Evolutionary conservation across 23 tunicate species (phyloP).

Genomic region (Aplidium turbinatum): DNA sequence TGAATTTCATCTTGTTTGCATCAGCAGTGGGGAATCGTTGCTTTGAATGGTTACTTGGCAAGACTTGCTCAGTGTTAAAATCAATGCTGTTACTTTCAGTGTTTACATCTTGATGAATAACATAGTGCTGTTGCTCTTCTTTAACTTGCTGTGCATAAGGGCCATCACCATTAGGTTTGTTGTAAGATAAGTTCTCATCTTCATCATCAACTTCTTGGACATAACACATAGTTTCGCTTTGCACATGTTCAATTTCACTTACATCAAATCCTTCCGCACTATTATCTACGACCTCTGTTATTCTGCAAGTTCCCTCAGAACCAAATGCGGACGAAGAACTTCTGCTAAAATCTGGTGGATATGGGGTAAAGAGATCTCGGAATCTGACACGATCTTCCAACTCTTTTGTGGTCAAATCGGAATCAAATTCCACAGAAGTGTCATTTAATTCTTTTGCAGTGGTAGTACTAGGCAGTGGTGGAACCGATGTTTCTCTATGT

Average conservation of each 20-base stretch:
- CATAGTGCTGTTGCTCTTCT: too few species aligned
- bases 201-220: slow-evolving; percentile 42
- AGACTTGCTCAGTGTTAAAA: too few species aligned
- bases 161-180: not conserved
- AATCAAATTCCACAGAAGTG: not conserved
- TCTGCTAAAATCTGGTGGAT: slow-evolving; percentile 4
- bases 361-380: slow-evolving; percentile 57
- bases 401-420: slow-evolving; percentile 41
- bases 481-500: slow-evolving; percentile 73
- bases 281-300: slow-evolving; percentile 14
- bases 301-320: slow-evolving; percentile 2
- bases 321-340: not conserved
- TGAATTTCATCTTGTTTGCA: too few species aligned
- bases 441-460: not conserved
- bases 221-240: slow-evolving; percentile 19
- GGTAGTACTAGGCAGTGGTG: slow-evolving; percentile 54
- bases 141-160: too few species aligned
- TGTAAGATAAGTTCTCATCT: slow-evolving; percentile 25
- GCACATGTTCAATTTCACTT: not conserved
- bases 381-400: slow-evolving; percentile 49
- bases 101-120: too few species aligned
- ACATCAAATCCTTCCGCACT: slow-evolving; percentile 7
- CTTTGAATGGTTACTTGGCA: too few species aligned
- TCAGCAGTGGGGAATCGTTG: too few species aligned
- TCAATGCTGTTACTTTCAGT: too few species aligned